These are phyloP conservation scores for Plectrocnemia conspersa DNA, from an alignment of 1,140 invertebrate genomes.

Conservation along the genomic window DNA sequence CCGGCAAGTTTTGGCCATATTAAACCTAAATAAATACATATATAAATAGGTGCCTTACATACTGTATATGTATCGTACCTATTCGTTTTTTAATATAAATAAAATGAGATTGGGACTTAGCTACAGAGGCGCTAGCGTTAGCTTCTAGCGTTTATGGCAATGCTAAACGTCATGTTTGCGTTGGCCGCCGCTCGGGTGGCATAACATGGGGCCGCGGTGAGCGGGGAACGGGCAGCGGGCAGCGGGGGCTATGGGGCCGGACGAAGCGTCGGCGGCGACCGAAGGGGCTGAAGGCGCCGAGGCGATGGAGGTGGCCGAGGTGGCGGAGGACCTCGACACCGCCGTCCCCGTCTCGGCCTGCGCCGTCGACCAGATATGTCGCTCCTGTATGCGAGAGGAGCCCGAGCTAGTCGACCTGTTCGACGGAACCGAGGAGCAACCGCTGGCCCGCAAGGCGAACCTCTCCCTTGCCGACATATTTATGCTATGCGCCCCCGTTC, in stretches of 20 bases:
- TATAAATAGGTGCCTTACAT: neutral
- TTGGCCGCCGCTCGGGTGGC: conserved; percentile 18
- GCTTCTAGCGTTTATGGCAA: neutral
- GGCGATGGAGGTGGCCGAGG: conserved; percentile 2
- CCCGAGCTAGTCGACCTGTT: conserved; percentile 41
- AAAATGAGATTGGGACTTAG: neutral
- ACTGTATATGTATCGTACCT: neutral
- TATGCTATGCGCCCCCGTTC: conserved; percentile 39
- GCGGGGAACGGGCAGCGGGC: neutral
- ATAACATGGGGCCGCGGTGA: conserved; percentile 6
- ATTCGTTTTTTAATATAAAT: neutral
- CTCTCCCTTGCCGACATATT: conserved; percentile 41
- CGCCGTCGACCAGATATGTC: conserved; percentile 37
- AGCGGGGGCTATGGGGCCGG: neutral
- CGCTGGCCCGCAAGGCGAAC: conserved; percentile 35
- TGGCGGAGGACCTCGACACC: conserved; percentile 3
- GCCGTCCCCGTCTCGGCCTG: conserved; percentile 7
- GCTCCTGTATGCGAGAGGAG: conserved; percentile 46
- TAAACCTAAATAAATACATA: neutral
- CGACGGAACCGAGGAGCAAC: conserved; percentile 38
- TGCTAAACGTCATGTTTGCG: conserved; percentile 33
- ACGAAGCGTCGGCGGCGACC: neutral
- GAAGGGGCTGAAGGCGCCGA: conserved; percentile 6
- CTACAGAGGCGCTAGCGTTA: conserved; percentile 7
- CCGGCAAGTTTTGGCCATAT: neutral